These are phyloP conservation scores for Podabrus alpinus DNA, from an alignment of 2,888 invertebrate genomes.

Conservation along the genomic window DNA sequence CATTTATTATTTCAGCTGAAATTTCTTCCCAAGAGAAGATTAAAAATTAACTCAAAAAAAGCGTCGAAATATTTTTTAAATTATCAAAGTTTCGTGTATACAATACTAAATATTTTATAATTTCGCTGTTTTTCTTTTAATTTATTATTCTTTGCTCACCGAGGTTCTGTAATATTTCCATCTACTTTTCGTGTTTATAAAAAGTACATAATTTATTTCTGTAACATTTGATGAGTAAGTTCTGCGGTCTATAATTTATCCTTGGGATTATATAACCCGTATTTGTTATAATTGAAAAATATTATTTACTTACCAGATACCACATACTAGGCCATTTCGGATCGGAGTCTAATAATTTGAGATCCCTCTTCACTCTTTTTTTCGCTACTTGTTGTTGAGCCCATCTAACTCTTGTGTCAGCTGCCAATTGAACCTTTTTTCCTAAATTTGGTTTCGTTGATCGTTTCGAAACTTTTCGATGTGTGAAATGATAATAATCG, in stretches of 20 bases:
- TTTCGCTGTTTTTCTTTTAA: neutral
- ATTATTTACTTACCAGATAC: slow-evolving; percentile 83
- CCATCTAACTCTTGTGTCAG: slow-evolving; percentile 80
- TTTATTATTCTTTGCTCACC: neutral
- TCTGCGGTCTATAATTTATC: neutral
- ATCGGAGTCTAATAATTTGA: slow-evolving; percentile 68
- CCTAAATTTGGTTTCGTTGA: slow-evolving; percentile 72
- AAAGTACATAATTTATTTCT: neutral
- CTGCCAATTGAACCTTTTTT: slow-evolving; percentile 71
- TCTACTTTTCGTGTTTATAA: neutral
- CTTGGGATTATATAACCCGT: neutral
- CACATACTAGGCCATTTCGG: slow-evolving; percentile 95
- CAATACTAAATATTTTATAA: neutral
- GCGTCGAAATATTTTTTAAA: neutral
- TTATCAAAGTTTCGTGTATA: neutral
- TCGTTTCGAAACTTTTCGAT: slow-evolving; percentile 77
- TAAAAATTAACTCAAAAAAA: neutral
- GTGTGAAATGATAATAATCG: slow-evolving; percentile 85
- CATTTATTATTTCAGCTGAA: neutral
- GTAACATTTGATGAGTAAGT: neutral
- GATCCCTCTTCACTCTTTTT: slow-evolving; percentile 77
- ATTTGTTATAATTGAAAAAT: neutral
- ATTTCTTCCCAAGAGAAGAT: neutral
- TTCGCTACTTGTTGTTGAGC: slow-evolving; percentile 81
- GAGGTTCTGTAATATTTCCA: neutral